A percentile compares a stretch with the other conserved stretches of the same genome.
Evolutionary conservation across 2,113 vertebrate genomes (phyloP).

Genomic region (Oophaga pumilio): DNA sequence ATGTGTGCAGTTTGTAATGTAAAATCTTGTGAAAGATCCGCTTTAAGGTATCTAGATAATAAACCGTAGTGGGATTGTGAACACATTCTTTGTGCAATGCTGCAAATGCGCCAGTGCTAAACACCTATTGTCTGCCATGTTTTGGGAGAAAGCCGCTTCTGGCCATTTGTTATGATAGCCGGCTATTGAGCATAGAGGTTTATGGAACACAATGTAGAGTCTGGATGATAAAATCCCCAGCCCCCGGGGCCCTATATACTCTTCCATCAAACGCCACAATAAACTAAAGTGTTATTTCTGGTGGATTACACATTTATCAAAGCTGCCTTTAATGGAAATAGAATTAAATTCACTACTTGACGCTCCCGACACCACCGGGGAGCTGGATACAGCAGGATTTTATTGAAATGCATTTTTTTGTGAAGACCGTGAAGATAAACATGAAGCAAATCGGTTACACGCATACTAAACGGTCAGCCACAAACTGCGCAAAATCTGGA

Average conservation of each 20-base stretch:
- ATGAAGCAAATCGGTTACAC: neutral
- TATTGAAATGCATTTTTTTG: neutral
- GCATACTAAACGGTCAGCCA: neutral
- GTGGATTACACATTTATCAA: slow-evolving; percentile 6
- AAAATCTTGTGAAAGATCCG: too few relatives aligned
- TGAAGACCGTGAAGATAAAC: slow-evolving; percentile 6
- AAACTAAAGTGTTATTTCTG: slow-evolving; percentile 5
- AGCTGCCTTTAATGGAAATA: slow-evolving; percentile 13
- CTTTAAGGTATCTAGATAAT: too few relatives aligned
- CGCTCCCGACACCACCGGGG: neutral
- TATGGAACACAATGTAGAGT: neutral
- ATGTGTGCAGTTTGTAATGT: too few relatives aligned
- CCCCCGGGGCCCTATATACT: neutral
- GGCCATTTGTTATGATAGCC: neutral
- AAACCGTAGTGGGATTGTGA: too few relatives aligned
- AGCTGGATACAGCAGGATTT: slow-evolving; percentile 9
- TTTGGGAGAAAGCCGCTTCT: neutral
- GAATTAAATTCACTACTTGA: slow-evolving; percentile 4
- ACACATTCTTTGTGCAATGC: neutral
- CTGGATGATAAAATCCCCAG: neutral
- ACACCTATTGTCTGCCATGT: neutral
- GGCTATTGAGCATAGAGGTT: neutral
- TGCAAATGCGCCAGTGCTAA: neutral
- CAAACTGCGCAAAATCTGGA: neutral
- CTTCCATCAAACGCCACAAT: neutral